Base-by-base conservation (phyloP, 1,140 invertebrate genomes). In the Philotrypesis tridentata region DNA sequence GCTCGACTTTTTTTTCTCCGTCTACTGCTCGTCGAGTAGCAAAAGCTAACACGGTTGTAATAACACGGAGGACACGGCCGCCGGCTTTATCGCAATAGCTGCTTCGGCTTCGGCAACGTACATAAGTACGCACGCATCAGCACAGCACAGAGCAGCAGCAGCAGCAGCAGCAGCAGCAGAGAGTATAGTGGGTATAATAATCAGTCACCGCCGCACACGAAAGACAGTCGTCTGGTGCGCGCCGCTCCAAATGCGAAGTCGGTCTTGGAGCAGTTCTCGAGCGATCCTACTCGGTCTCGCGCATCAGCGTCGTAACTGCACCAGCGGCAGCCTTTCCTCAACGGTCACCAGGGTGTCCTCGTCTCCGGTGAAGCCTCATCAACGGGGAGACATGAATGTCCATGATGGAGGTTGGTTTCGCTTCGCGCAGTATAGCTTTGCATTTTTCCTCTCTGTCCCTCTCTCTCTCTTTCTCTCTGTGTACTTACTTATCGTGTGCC, bases 321-420 rank as follows among this genome's bases (percentile, higher is more conserved):
- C 14, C 48, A 55, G 12, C 48, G 27, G 14, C 33, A 60, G 43
- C 12, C 23, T 29, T 1, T 63, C 67, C 3, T 67, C 25, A n/a
- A 25, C 9, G 5, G 33, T 23, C 72, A 75, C 6, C 61, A 11
- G 61, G 23, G 27, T 29, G 25, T 27, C 23, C 61, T 65, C 61
- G 25, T 29, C 61, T 65, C n/a, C 23, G 23, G 23, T 27, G 61
- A 65, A 65, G 48, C 12, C 17, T 75, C 61, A 72, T 75, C 23
- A 31, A 78, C 43, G 68, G 78, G 82, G 84, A 88, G 89, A 89
- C 84, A 90, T 90, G 89, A 89, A 82, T 87, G 79, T 85, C 80
- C 85, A 86, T 85, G 83, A 90, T 90, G 89, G 89, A 90, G 89
- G 89, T 90, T 37, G 70, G 27, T 33, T 37, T 37, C 29, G 29